Evolutionary conservation across 1,140 invertebrate species (phyloP).

Genomic region (Lordiphosa stackelbergi): DNA sequence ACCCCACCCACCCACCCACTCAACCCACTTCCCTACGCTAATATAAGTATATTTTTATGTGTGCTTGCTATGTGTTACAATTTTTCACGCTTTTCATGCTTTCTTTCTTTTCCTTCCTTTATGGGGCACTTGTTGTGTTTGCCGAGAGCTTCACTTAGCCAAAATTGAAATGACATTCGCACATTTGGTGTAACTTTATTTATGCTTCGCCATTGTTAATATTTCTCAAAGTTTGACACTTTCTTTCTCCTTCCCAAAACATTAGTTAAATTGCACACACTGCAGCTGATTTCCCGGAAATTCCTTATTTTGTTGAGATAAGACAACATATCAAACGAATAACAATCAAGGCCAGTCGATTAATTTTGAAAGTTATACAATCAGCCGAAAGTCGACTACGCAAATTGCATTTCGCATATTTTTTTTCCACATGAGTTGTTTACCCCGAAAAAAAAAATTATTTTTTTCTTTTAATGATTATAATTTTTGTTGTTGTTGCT

Average conservation of each 20-base stretch:
- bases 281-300: constrained; percentile 20
- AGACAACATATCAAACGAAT: neutral
- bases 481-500: constrained; percentile 15
- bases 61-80: constrained; percentile 32
- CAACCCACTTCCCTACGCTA: neutral
- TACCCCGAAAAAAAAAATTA: constrained; percentile 26
- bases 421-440: constrained; percentile 17
- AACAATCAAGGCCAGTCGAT: neutral
- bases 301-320: neutral
- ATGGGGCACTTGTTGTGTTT: constrained; percentile 70
- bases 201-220: constrained; percentile 27
- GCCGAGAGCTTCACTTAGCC: constrained; percentile 44
- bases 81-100: constrained; percentile 33
- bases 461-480: constrained; percentile 11
- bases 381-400: constrained; percentile 23
- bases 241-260: constrained; percentile 13
- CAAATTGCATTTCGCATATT: constrained; percentile 36
- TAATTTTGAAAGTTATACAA: constrained; percentile 30
- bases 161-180: constrained; percentile 54
- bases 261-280: no score
- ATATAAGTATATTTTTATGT: constrained; percentile 57
- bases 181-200: constrained; percentile 33
- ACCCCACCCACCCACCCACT: no score
- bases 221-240: constrained; percentile 43
- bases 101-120: constrained; percentile 25